Percentiles rank a stretch among this genome's conserved stretches.
phyloP scores from a whole-genome alignment of 2,888 invertebrate species.

The Tipula unca region DNA sequence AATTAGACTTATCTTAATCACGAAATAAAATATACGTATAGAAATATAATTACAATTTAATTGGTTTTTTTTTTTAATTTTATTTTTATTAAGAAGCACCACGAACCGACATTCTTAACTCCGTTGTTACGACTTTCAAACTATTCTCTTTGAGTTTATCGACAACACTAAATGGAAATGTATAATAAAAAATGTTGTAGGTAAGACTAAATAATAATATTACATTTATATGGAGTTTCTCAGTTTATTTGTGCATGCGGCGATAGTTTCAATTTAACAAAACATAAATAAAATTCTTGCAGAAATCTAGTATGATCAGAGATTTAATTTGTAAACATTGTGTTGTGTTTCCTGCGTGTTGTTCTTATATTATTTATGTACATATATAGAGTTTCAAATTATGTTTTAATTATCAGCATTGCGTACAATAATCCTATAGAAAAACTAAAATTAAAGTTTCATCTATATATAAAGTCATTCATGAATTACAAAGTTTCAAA shows the following conservation, averaged over 20 bases:
- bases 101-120: conserved; percentile 4
- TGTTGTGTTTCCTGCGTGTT: too few relatives aligned
- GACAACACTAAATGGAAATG: conserved; percentile 1
- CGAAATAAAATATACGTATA: neutral
- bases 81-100: neutral
- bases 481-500: too few relatives aligned
- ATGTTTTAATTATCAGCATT: too few relatives aligned
- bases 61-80: neutral
- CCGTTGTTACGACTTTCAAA: neutral
- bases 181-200: neutral
- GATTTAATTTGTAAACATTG: neutral
- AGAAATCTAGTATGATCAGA: neutral
- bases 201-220: neutral
- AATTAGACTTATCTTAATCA: neutral
- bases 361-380: too few relatives aligned
- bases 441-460: too few relatives aligned
- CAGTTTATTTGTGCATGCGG: neutral
- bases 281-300: neutral
- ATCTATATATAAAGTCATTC: too few relatives aligned
- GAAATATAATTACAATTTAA: neutral
- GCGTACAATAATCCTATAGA: too few relatives aligned
- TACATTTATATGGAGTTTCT: neutral
- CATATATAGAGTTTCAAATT: too few relatives aligned
- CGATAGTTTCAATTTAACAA: neutral
- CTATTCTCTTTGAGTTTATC: conserved; percentile 15